phyloP scores from a whole-genome alignment of 2,797 vertebrate genomes.

The Ataeniobius toweri region DNA sequence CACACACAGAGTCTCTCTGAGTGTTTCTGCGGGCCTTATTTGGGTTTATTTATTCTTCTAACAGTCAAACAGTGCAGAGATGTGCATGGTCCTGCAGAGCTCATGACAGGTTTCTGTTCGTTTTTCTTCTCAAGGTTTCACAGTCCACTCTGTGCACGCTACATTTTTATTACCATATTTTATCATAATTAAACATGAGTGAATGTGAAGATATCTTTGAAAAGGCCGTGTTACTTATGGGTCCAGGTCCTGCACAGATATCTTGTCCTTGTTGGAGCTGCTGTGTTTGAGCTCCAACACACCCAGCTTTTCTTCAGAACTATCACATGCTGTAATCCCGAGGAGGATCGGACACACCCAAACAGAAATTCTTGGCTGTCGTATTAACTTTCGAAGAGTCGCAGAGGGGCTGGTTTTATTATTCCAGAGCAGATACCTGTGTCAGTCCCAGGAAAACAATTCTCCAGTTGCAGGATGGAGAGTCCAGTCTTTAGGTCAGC shows the following conservation, averaged over 20 bases:
- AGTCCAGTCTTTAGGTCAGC: too few relatives aligned
- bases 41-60: constrained; percentile 71
- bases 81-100: constrained; percentile 16
- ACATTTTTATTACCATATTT: background rate
- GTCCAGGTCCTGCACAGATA: background rate
- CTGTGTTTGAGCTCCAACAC: constrained; percentile 11
- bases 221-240: background rate
- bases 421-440: constrained; percentile 25
- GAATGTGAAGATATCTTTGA: background rate
- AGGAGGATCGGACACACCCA: constrained; percentile 50
- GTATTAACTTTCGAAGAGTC: constrained; percentile 33
- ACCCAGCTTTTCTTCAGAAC: constrained; percentile 23
- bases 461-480: background rate
- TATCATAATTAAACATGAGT: background rate
- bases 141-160: background rate
- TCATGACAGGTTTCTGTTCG: constrained; percentile 16
- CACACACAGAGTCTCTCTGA: constrained; percentile 32
- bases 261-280: background rate
- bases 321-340: constrained; percentile 45
- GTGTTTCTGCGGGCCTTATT: constrained; percentile 67
- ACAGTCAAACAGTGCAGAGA: constrained; percentile 45
- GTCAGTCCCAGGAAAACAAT: constrained; percentile 16
- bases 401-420: constrained; percentile 39
- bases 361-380: constrained; percentile 49
- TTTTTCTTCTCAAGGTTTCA: background rate